Conservation (phyloP, 2,113 vertebrate genomes). For the Edolisoma coerulescens region DNA sequence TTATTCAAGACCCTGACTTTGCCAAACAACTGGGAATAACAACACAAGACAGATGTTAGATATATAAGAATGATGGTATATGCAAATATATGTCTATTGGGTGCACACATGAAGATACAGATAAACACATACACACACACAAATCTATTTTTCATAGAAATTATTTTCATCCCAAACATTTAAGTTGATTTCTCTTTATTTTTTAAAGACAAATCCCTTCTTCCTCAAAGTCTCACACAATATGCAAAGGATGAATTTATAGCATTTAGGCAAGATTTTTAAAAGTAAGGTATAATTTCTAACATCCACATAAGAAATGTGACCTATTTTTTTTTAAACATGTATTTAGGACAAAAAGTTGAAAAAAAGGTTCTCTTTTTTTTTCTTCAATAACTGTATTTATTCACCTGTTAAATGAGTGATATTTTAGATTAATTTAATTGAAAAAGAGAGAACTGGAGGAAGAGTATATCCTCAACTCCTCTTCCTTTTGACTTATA, state of each 20-base stretch:
- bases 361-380: rapidly evolving
- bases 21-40: background rate
- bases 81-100: background rate
- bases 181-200: background rate
- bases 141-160: background rate
- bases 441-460: background rate
- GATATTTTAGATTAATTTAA: background rate
- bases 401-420: background rate
- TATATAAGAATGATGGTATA: background rate
- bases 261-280: background rate
- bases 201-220: background rate
- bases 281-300: background rate
- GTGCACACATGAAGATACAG: background rate
- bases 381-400: background rate
- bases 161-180: background rate
- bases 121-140: background rate
- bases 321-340: too few species aligned
- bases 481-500: background rate
- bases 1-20: background rate
- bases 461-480: background rate
- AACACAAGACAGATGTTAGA: background rate
- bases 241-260: background rate
- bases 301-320: background rate
- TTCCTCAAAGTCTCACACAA: background rate
- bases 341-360: background rate